Conservation (phyloP, 2,888 invertebrate species). For the Eueremaeus valkanovi region DNA sequence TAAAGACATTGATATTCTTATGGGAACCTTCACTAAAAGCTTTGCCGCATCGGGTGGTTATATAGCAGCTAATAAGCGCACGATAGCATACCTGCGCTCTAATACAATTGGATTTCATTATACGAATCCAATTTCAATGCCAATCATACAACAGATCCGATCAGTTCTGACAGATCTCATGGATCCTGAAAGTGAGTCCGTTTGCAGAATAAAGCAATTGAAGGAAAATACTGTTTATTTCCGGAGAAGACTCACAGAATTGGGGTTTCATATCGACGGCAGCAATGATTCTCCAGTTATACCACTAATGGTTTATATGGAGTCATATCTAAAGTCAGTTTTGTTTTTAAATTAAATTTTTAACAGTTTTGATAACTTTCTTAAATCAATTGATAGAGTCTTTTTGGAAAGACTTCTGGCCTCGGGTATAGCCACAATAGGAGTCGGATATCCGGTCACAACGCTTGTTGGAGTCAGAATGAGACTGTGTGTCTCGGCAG, state of each 20-base stretch:
- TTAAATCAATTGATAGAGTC: slow-evolving; percentile 10
- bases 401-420: slow-evolving; percentile 4
- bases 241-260: slow-evolving; percentile 54
- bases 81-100: slow-evolving; percentile 68
- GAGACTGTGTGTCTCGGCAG: slow-evolving; percentile 89
- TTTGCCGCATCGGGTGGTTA: slow-evolving; percentile 58
- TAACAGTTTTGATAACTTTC: neutral
- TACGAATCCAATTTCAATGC: slow-evolving; percentile 52
- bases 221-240: slow-evolving; percentile 69
- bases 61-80: slow-evolving; percentile 59
- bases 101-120: slow-evolving; percentile 47
- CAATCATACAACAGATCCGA: slow-evolving; percentile 67
- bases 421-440: slow-evolving; percentile 77
- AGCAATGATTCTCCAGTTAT: slow-evolving; percentile 58
- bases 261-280: slow-evolving; percentile 58
- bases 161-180: slow-evolving; percentile 64
- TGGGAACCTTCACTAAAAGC: slow-evolving; percentile 59
- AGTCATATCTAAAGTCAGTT: slow-evolving; percentile 81
- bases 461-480: slow-evolving; percentile 86
- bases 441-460: slow-evolving; percentile 96
- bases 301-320: slow-evolving; percentile 70
- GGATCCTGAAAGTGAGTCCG: neutral
- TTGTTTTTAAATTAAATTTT: too few species aligned
- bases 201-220: slow-evolving; percentile 62
- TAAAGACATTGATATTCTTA: slow-evolving; percentile 56